Conservation (phyloP, 2,888 invertebrate species). For the Drosophila gaucha region DNA sequence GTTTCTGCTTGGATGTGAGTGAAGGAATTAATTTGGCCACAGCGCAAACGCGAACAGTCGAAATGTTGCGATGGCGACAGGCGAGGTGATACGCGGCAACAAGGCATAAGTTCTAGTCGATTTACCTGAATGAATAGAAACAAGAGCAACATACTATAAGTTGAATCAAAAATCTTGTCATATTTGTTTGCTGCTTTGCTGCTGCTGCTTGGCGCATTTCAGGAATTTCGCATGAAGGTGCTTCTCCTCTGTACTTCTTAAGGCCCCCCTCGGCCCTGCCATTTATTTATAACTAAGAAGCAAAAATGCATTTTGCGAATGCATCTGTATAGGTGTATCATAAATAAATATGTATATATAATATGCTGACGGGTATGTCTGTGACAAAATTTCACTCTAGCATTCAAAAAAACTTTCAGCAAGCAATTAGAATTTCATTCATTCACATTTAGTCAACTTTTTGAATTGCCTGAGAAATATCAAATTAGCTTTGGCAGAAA, state of each 20-base stretch:
- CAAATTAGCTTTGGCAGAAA: neutral
- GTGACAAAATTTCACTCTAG: slow-evolving; percentile 11
- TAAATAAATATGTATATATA: slow-evolving; percentile 24
- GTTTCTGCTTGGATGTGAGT: slow-evolving; percentile 37
- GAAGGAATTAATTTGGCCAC: slow-evolving; percentile 14
- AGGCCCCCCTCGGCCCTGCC: neutral
- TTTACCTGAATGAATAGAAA: slow-evolving; percentile 49
- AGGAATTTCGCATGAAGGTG: slow-evolving; percentile 7
- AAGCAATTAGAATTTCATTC: too few relatives aligned
- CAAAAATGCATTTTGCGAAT: slow-evolving; percentile 6
- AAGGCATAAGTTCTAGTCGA: slow-evolving; percentile 39
- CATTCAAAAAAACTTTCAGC: slow-evolving; percentile 9
- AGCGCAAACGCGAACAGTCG: slow-evolving; percentile 16
- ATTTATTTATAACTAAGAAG: slow-evolving; percentile 47
- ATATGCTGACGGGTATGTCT: slow-evolving; percentile 8
- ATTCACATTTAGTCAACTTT: too few relatives aligned
- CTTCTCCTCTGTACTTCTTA: slow-evolving; percentile 7
- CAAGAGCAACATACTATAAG: slow-evolving; percentile 44
- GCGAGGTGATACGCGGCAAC: slow-evolving; percentile 44
- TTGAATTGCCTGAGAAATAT: too few relatives aligned
- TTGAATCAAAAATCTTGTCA: slow-evolving; percentile 32
- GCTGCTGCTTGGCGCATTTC: slow-evolving; percentile 4
- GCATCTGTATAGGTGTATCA: slow-evolving; percentile 13
- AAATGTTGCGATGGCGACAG: neutral
- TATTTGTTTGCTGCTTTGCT: slow-evolving; percentile 31